Evolutionary conservation across 2,113 vertebrate species (phyloP).

Genomic region (Pontoporia blainvillei): DNA sequence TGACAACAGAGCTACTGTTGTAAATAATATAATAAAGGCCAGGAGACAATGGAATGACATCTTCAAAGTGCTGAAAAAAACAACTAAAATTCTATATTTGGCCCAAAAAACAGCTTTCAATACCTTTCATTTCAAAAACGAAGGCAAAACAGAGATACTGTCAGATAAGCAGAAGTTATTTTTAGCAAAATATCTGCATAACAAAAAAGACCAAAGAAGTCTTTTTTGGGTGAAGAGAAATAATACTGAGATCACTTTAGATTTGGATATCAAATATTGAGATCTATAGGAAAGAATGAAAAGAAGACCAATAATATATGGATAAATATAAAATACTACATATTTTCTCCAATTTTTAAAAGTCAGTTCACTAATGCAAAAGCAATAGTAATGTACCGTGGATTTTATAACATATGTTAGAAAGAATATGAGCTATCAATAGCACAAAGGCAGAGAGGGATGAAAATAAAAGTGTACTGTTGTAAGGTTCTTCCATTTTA

Average conservation of each 20-base stretch:
- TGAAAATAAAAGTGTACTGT: background rate
- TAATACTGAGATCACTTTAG: background rate
- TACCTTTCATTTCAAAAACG: background rate
- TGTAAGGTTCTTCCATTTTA: background rate
- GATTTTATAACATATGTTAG: background rate
- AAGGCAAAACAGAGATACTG: background rate
- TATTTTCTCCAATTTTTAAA: background rate
- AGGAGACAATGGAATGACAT: background rate
- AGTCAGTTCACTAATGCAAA: background rate
- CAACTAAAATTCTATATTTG: background rate
- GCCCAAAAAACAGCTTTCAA: background rate
- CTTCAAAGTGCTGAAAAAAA: background rate
- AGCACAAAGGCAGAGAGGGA: background rate
- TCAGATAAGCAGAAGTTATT: background rate
- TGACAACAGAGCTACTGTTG: background rate
- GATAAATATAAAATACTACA: background rate
- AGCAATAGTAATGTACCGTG: background rate
- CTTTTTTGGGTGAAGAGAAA: background rate
- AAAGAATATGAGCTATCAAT: background rate
- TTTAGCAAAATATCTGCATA: background rate
- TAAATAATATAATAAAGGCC: background rate
- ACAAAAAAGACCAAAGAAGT: background rate
- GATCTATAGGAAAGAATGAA: background rate
- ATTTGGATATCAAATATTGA: background rate
- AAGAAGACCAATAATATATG: background rate